These are phyloP conservation scores for Sebastes minor DNA, from an alignment of 2,797 vertebrate species.

Conservation along the genomic window DNA sequence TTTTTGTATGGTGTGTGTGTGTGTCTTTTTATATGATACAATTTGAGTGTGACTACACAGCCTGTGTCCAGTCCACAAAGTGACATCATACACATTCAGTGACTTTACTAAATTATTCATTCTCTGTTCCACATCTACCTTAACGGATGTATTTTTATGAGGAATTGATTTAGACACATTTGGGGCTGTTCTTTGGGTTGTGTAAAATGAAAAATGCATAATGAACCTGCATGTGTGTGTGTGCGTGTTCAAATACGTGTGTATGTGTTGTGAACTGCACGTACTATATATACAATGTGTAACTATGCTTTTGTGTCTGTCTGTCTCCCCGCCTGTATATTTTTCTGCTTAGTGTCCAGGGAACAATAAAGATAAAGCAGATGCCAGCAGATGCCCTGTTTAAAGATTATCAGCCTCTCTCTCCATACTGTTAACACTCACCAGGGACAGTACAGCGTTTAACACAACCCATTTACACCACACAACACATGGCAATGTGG, in stretches of 20 bases:
- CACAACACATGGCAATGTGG: slow-evolving; percentile 68
- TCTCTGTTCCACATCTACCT: not conserved
- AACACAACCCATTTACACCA: slow-evolving; percentile 74
- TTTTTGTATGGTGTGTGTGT: not conserved
- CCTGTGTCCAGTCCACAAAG: not conserved
- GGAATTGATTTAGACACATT: not conserved
- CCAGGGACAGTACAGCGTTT: slow-evolving; percentile 83
- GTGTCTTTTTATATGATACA: not conserved
- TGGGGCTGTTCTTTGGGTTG: not conserved
- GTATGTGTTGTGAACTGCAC: not conserved
- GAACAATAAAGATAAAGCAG: slow-evolving; percentile 97
- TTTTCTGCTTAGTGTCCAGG: slow-evolving; percentile 80
- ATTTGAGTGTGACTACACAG: not conserved
- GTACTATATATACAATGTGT: slow-evolving; percentile 64
- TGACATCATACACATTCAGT: not conserved
- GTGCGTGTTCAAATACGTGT: not conserved
- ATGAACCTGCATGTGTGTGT: not conserved
- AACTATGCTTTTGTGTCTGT: slow-evolving; percentile 27
- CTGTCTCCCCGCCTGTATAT: slow-evolving; percentile 55
- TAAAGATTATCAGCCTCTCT: slow-evolving; percentile 94
- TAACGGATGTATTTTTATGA: not conserved
- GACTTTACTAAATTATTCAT: not conserved
- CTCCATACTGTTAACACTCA: slow-evolving; percentile 93
- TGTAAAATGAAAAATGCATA: slow-evolving; percentile 7
- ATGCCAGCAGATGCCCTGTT: slow-evolving; percentile 98